Base-by-base conservation (phyloP, 2,113 vertebrate species). In the Hyperopisus bebe region DNA sequence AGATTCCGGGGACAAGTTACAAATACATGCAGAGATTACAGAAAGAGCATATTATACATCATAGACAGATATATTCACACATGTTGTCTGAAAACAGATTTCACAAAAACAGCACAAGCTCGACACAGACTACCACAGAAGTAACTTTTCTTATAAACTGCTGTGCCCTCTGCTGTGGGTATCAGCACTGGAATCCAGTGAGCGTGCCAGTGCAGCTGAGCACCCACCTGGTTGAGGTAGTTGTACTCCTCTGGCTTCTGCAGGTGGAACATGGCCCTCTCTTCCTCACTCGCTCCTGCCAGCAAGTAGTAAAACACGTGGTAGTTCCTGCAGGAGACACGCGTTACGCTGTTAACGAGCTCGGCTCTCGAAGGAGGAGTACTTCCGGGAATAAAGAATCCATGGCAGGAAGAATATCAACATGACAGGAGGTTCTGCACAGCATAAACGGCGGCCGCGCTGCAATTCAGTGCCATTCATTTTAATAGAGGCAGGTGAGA, bases 301-400 rank as follows among this genome's bases (percentile, higher is more conserved):
- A 99, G 96, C 91, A 99, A 97, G 97, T 99, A 99, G 95, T 99
- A 99, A 95, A 99, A 99, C 51, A 99, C 98, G 89, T 99, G 98
- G 95, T 99, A 99, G 96, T 99, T 99, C 94, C 98, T 99, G 91
- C 89, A 92, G 92, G 50, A 89, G 9, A 31, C 87, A 90, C 58
- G 39, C 6, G 24, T 2, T 42, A 84, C 17, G 58, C 5, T 19
- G 39, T 88, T 21, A 88, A 80, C 42, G n/a, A 39, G 50, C 85
- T 35, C 10, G 2, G 19, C 35, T 31, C 15, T 31, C 3, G 9
- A 89, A 83, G 24, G 9, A 82, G 31, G 3, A 82, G 77, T 8
- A 39, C 77, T 82, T 82, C 5, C 2, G 13, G 46, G 21, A 17
- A 50, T 21, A 80, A 50, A 44, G 42, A 27, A 39, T 51, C n/a